Conservation (phyloP, 2,888 invertebrate genomes). For the Drosophila nigricruria region DNA sequence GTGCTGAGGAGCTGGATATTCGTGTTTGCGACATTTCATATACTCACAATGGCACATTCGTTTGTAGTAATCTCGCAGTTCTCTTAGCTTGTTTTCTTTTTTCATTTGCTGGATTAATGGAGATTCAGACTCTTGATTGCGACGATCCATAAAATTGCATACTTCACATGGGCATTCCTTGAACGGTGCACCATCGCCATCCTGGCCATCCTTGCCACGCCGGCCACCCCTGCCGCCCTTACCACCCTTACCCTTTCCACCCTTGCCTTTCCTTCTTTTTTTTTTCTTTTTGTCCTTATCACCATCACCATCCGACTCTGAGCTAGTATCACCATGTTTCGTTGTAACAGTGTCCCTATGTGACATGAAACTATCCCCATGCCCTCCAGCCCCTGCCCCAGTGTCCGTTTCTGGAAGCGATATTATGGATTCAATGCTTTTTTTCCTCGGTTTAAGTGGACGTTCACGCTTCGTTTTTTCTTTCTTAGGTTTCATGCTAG, state of each 20-base stretch:
- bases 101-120: slow-evolving; percentile 47
- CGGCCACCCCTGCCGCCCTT: too few species aligned
- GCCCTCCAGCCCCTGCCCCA: too few species aligned
- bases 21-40: background rate
- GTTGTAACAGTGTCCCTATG: background rate
- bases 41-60: slow-evolving; percentile 26
- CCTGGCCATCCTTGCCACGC: too few species aligned
- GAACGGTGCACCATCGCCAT: too few species aligned
- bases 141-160: slow-evolving; percentile 31
- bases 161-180: slow-evolving; percentile 43
- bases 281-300: background rate
- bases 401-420: background rate
- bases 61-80: slow-evolving; percentile 33
- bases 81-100: slow-evolving; percentile 14
- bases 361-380: background rate
- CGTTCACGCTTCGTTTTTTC: background rate
- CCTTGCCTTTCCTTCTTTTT: background rate
- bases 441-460: background rate
- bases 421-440: background rate
- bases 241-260: background rate
- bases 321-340: background rate
- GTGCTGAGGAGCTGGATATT: slow-evolving; percentile 24
- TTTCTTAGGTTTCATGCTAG: background rate
- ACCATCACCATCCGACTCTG: background rate
- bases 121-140: slow-evolving; percentile 22